Evolutionary conservation across 92 coral and sea anemone genomes (phyloP), one percentile per base, ranked within the genome.

Genomic region (Heteractis magnifica): DNA sequence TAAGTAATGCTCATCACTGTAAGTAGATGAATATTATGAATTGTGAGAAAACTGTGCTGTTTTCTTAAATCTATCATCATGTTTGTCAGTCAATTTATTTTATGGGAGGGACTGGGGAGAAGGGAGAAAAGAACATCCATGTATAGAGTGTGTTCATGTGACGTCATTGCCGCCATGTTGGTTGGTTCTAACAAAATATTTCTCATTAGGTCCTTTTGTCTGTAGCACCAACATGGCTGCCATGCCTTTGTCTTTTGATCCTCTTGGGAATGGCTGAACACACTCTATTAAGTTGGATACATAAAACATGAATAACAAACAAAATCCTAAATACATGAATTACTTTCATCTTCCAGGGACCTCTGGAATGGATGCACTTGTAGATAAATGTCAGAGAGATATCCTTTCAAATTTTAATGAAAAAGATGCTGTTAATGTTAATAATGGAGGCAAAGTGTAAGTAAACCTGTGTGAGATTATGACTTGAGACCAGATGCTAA

Each of bases 1-100:
- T 95, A 12, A 79, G 88, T 65, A 65, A 73, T 90, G 88, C 91
- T n/a, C 98, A 95, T 62, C 93, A 92, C 71, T 89, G 98, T 95
- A 80, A 90, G 95, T 93, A 65, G 51, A 19, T 18, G 8, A 15
- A 75, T 73, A 26, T 15, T 4, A 10, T 3, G 44, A 34, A 34
- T 34, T 34, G 44, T 18, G 14, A 8, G 52, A 19, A 11, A 65
- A 65, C 16, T 34, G 44, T 34, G 1, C 44, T 34, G 44, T 34
- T 34, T 34, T 34, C 44, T 34, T 34, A 34, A 2, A 34, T 34
- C 44, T 34, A 34, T 34, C 44, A 2, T 2, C 44, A 34, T 34
- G 44, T 34, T 34, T 34, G 44, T 34, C 2, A 34, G 44, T 34
- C 44, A 2, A 34, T 34, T 34, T 34, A 34, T 34, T 34, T 34